phyloP scores from a whole-genome alignment of 1,140 invertebrate species.

The Diprion similis region DNA sequence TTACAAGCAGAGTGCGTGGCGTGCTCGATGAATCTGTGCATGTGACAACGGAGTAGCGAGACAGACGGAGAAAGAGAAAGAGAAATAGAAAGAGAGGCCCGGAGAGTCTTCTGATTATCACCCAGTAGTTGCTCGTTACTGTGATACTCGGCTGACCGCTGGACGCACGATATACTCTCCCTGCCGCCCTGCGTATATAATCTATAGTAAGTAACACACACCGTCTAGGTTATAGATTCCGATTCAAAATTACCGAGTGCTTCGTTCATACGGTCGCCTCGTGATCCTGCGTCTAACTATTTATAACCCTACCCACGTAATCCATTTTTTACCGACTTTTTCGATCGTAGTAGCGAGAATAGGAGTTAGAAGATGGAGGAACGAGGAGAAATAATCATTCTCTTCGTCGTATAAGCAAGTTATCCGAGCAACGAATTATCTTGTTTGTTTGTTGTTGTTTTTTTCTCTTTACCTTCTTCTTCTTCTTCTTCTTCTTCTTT shows the following conservation, averaged over 20 bases:
- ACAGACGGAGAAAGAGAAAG: background rate
- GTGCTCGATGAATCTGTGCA: background rate
- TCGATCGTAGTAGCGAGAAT: conserved; percentile 9
- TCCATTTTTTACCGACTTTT: background rate
- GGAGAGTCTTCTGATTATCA: background rate
- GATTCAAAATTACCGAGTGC: background rate
- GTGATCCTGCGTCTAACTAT: background rate
- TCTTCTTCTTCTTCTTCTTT: background rate
- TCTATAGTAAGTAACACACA: conserved; percentile 13
- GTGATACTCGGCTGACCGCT: conserved; percentile 20
- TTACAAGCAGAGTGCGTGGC: background rate
- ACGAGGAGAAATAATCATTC: conserved; percentile 10
- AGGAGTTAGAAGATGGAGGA: background rate
- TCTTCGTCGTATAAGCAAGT: conserved; percentile 8
- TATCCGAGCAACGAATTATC: conserved; percentile 13
- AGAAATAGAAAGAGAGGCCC: background rate
- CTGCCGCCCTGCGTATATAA: background rate
- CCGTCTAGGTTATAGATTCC: too few species aligned
- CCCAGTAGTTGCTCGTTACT: too few species aligned
- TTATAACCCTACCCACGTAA: background rate
- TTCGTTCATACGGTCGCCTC: background rate
- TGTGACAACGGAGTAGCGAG: background rate
- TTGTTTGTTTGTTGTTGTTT: background rate
- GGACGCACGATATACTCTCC: conserved; percentile 24
- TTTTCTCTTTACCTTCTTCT: background rate